Evolutionary conservation across 53 echinoderm and acorn worm genomes (phyloP).

Genomic region (Apostichopus leukothele): DNA sequence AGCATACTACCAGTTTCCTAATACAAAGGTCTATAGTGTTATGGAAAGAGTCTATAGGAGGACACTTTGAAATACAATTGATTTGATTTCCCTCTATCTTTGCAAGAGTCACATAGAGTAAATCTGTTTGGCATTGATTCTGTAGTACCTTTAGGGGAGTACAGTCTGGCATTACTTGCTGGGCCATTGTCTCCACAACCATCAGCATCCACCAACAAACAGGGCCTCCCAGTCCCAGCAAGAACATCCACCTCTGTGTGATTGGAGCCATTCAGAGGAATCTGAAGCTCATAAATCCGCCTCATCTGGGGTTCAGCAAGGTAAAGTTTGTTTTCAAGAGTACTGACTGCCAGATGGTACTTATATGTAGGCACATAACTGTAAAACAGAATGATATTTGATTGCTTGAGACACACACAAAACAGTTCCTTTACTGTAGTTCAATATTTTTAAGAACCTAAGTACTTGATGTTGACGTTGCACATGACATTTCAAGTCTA

Average conservation of each 20-base stretch:
- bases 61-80: too few relatives aligned
- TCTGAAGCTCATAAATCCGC: conserved; percentile 70
- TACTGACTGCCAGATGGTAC: conserved; percentile 91
- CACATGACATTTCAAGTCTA: too few relatives aligned
- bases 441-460: too few relatives aligned
- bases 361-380: conserved; percentile 90
- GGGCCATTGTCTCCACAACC: conserved; percentile 85
- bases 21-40: too few relatives aligned
- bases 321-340: conserved; percentile 77
- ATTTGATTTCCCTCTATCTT: not conserved
- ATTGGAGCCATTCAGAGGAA: conserved; percentile 61
- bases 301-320: conserved; percentile 84
- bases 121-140: not conserved
- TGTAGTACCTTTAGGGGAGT: conserved; percentile 82
- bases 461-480: too few relatives aligned
- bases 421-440: too few relatives aligned
- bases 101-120: not conserved
- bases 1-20: too few relatives aligned
- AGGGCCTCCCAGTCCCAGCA: conserved; percentile 80
- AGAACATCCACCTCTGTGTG: conserved; percentile 67
- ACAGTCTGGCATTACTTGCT: conserved; percentile 77
- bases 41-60: too few relatives aligned
- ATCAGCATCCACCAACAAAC: conserved; percentile 72
- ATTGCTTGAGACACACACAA: too few relatives aligned
- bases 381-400: not conserved